Conservation (phyloP, 2,797 vertebrate species). For the Yasuhikotakia modesta region DNA sequence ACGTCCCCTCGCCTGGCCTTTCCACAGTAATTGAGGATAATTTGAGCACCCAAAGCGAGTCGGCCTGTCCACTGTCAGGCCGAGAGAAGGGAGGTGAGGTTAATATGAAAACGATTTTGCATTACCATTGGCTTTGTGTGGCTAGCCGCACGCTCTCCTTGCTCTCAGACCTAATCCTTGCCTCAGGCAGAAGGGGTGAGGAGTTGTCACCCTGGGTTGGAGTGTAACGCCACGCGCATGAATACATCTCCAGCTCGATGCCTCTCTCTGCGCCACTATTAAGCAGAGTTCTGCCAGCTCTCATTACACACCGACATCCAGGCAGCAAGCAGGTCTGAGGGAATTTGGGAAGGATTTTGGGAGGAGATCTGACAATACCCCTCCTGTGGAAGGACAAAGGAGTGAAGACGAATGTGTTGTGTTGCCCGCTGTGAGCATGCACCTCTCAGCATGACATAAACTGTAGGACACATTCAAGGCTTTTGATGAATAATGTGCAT, state of each 20-base stretch:
- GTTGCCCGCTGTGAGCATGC: conserved; percentile 34
- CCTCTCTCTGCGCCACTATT: conserved; percentile 76
- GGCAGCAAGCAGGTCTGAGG: conserved; percentile 71
- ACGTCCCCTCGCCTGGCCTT: conserved; percentile 93
- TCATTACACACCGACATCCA: conserved; percentile 79
- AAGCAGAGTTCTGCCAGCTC: conserved; percentile 81
- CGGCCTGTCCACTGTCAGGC: conserved; percentile 90
- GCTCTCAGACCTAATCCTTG: conserved; percentile 91
- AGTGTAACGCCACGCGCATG: conserved; percentile 76
- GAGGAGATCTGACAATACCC: conserved; percentile 72
- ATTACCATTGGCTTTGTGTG: conserved; percentile 85
- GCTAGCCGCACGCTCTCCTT: conserved; percentile 61
- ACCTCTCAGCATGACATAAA: conserved; percentile 42
- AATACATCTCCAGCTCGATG: conserved; percentile 75
- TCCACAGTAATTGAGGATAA: conserved; percentile 98
- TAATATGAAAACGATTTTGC: conserved; percentile 97
- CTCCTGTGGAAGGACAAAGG: conserved; percentile 59
- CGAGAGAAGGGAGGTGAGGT: conserved; percentile 85
- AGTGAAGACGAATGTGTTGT: conserved; percentile 48
- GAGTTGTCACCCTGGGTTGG: conserved; percentile 81
- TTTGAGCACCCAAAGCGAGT: conserved; percentile 91
- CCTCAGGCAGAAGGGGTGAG: conserved; percentile 87
- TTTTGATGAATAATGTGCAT: conserved; percentile 44
- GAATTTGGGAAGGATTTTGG: conserved; percentile 69
- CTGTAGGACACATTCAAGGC: conserved; percentile 41